Conservation (phyloP, 2,113 vertebrate species). For the Sylvilagus bachmani region DNA sequence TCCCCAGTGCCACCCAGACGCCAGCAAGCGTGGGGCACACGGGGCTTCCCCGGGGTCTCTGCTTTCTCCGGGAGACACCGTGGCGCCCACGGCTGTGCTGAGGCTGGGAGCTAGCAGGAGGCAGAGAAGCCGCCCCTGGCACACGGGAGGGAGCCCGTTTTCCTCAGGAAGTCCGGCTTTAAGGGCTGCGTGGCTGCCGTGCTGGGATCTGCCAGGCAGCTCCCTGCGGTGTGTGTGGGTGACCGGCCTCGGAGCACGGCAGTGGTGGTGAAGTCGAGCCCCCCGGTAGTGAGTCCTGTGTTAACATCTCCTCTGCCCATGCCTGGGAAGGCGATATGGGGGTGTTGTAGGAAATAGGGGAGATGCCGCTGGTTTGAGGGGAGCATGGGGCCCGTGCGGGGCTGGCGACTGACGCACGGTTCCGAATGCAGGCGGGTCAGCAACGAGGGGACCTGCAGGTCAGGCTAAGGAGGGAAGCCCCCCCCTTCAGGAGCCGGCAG, state of each 20-base stretch:
- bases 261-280: accelerated
- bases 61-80: accelerated
- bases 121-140: accelerated
- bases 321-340: accelerated
- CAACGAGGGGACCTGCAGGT: not conserved
- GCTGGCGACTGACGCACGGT: too few species aligned
- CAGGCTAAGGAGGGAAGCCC: accelerated
- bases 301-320: accelerated
- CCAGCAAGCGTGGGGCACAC: accelerated
- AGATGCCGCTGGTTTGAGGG: not conserved
- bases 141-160: accelerated
- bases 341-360: accelerated
- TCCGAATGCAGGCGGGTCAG: accelerated
- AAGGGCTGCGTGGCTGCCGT: accelerated
- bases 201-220: accelerated
- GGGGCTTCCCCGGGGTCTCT: accelerated
- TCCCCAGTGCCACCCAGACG: accelerated
- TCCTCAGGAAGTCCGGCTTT: accelerated
- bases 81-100: accelerated
- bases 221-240: accelerated
- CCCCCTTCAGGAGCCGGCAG: not conserved
- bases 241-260: not conserved
- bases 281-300: too few species aligned
- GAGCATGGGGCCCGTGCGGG: accelerated
- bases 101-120: accelerated